Percentiles rank a stretch among this genome's conserved stretches.
phyloP scores from a whole-genome alignment of 2,113 vertebrate genomes.

The Scolopax mira region DNA sequence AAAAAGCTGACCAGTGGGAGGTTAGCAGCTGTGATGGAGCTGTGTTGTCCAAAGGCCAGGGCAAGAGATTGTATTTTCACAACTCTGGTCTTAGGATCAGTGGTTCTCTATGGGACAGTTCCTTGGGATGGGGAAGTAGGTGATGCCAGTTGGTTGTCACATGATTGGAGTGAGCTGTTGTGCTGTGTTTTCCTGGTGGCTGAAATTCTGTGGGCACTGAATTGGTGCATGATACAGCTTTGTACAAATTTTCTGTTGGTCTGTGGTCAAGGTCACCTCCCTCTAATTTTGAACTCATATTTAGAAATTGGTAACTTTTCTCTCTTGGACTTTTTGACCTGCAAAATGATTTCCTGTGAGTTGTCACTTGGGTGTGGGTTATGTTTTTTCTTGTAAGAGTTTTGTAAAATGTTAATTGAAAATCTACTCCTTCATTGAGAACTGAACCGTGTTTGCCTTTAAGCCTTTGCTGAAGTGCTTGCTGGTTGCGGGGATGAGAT shows the following conservation, averaged over 20 bases:
- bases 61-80: background rate
- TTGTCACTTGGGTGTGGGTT: too few species aligned
- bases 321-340: background rate
- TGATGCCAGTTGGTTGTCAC: background rate
- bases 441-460: background rate
- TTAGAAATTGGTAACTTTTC: accelerated
- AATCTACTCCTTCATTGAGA: background rate
- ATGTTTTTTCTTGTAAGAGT: too few species aligned
- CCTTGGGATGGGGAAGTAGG: background rate
- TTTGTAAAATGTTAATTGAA: background rate
- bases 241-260: background rate
- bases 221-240: too few species aligned
- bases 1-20: background rate
- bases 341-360: background rate
- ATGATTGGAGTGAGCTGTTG: background rate
- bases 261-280: background rate
- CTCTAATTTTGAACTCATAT: background rate
- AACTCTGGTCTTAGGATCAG: too few species aligned
- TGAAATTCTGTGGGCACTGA: background rate
- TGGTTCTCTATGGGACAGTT: background rate
- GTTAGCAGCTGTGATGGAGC: background rate
- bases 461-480: background rate
- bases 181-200: background rate
- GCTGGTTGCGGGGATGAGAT: background rate
- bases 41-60: background rate